Percentiles rank a stretch among this genome's conserved stretches.
Conservation (phyloP, 2,888 invertebrate species). For the Lasioglossum morio region DNA sequence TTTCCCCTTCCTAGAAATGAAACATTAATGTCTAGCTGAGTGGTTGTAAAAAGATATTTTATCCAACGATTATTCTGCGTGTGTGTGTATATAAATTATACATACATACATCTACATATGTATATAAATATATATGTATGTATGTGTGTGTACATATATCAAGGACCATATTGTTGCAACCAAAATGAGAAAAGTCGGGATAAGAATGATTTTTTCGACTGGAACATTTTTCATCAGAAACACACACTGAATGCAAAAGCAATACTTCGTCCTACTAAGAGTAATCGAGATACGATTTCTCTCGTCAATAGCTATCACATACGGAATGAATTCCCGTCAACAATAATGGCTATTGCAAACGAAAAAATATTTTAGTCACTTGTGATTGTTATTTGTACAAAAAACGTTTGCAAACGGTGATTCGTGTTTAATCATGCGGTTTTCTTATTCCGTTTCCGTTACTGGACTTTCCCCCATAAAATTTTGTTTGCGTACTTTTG, state of each 20-base stretch:
- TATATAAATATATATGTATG: too few relatives aligned
- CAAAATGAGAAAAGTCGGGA: not conserved
- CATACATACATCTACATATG: too few relatives aligned
- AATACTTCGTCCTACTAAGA: not conserved
- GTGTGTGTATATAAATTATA: not conserved
- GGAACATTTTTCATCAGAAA: not conserved
- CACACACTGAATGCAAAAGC: not conserved
- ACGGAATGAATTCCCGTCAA: too few relatives aligned
- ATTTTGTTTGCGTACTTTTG: not conserved
- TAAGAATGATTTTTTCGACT: not conserved
- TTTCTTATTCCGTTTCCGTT: not conserved
- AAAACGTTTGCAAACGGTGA: not conserved
- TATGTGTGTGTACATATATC: not conserved
- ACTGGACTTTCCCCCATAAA: not conserved
- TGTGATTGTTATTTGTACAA: not conserved
- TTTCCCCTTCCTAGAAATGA: conserved; percentile 84
- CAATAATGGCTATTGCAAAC: not conserved
- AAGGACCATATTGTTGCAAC: not conserved
- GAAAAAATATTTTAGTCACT: not conserved
- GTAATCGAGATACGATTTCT: not conserved
- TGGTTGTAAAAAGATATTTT: conserved; percentile 31
- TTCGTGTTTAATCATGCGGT: not conserved
- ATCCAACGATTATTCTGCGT: conserved; percentile 55
- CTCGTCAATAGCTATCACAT: too few relatives aligned
- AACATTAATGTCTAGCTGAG: conserved; percentile 63